Evolutionary conservation across 2,888 invertebrate species (phyloP).

Genomic region (Phorcus lineatus): DNA sequence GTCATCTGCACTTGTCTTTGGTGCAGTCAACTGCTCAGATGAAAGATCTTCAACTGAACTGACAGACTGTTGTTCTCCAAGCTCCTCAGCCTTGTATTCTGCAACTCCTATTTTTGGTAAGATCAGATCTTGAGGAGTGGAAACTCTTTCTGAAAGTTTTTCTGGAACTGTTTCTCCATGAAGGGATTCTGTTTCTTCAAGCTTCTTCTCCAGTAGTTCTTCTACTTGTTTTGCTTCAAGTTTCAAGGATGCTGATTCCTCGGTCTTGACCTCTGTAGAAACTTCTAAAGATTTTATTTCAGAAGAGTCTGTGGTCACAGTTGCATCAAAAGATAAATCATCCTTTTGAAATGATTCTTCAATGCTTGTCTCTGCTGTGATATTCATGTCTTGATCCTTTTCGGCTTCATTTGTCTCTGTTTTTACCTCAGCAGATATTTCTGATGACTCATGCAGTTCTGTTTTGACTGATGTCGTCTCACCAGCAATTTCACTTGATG

Average conservation of each 20-base stretch:
- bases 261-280: background rate
- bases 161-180: background rate
- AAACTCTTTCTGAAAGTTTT: background rate
- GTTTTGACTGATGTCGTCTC: background rate
- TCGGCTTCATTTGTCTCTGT: background rate
- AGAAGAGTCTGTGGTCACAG: background rate
- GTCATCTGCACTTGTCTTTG: background rate
- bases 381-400: background rate
- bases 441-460: background rate
- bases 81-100: conserved; percentile 6
- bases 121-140: background rate
- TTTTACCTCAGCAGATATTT: background rate
- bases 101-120: background rate
- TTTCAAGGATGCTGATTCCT: background rate
- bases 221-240: background rate
- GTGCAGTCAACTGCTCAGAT: background rate
- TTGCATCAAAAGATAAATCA: conserved; percentile 6
- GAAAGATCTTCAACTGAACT: conserved; percentile 2
- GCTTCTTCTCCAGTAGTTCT: conserved; percentile 7
- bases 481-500: background rate
- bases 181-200: conserved; percentile 18
- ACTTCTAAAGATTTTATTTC: background rate
- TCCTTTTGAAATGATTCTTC: background rate
- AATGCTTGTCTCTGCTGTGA: conserved; percentile 4
- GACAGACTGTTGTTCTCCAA: conserved; percentile 9